Percentiles rank a stretch among this genome's conserved stretches.
phyloP scores from a whole-genome alignment of 2,888 invertebrate species.

The Platycheirus rosarum region DNA sequence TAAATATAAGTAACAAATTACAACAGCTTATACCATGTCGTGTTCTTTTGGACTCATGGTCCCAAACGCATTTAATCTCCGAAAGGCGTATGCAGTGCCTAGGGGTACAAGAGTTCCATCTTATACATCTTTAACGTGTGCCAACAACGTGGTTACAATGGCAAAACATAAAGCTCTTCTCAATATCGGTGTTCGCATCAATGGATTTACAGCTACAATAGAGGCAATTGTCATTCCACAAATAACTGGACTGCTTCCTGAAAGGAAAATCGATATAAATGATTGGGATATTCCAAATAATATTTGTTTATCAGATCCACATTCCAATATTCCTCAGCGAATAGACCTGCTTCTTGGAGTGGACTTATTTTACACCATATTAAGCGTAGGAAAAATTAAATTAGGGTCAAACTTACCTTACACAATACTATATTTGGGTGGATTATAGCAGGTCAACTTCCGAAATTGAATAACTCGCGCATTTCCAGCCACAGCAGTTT shows the following conservation, averaged over 20 bases:
- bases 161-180: slow-evolving; percentile 23
- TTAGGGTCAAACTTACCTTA: slow-evolving; percentile 33
- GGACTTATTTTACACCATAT: no score
- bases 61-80: slow-evolving; percentile 32
- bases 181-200: slow-evolving; percentile 12
- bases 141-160: slow-evolving; percentile 1
- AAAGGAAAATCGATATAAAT: slow-evolving; percentile 28
- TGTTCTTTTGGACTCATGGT: slow-evolving; percentile 36
- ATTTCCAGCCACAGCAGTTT: neutral
- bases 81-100: slow-evolving; percentile 11
- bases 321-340: slow-evolving; percentile 38
- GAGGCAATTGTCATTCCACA: slow-evolving; percentile 41
- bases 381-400: slow-evolving; percentile 40
- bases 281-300: slow-evolving; percentile 32
- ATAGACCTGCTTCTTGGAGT: slow-evolving; percentile 53
- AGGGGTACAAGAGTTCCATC: neutral
- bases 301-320: slow-evolving; percentile 43
- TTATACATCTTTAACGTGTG: neutral
- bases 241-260: slow-evolving; percentile 47
- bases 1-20: slow-evolving; percentile 9
- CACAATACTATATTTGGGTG: slow-evolving; percentile 54
- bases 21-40: slow-evolving; percentile 23
- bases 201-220: slow-evolving; percentile 29
- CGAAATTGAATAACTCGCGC: slow-evolving; percentile 1
- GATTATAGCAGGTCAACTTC: slow-evolving; percentile 42